Conservation (phyloP, 2,113 vertebrate species). For the Chaenogobius annularis region DNA sequence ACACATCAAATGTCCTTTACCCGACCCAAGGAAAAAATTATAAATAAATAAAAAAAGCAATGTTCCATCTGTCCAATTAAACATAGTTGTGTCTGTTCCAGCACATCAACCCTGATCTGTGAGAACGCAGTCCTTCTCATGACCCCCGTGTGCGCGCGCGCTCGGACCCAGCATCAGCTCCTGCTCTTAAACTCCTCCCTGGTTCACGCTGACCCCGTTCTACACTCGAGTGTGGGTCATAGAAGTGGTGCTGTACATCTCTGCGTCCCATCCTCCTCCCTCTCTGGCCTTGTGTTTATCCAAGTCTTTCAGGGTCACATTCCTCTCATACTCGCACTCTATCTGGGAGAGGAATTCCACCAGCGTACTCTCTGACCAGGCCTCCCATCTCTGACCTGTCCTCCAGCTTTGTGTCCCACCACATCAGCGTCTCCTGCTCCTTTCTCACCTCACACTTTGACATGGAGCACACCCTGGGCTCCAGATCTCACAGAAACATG, state of each 20-base stretch:
- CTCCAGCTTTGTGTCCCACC: constrained; percentile 18
- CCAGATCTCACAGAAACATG: not conserved
- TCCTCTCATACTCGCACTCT: constrained; percentile 70
- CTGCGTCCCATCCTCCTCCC: constrained; percentile 27
- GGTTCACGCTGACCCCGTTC: constrained; percentile 25
- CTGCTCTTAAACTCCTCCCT: constrained; percentile 16
- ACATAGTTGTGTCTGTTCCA: constrained; percentile 29
- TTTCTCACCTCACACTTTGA: constrained; percentile 1
- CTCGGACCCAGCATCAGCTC: constrained; percentile 56
- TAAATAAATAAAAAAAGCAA: not conserved
- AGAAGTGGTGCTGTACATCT: constrained; percentile 34
- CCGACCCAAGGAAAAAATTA: not conserved
- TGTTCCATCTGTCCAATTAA: constrained; percentile 7
- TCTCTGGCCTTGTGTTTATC: constrained; percentile 62
- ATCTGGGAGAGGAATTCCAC: constrained; percentile 69
- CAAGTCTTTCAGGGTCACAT: constrained; percentile 74
- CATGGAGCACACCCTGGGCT: not conserved
- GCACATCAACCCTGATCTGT: constrained; percentile 49
- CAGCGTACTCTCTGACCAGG: constrained; percentile 46
- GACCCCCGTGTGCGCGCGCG: constrained; percentile 37
- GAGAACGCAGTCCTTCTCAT: constrained; percentile 56
- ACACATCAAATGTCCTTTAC: not conserved
- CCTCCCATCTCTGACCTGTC: constrained; percentile 24
- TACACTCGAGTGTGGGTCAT: constrained; percentile 29
- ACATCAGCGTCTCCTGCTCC: constrained; percentile 16